Evolutionary conservation across 2,113 vertebrate species (phyloP), one percentile per base, ranked within the genome.

Genomic region (Ploceus nigricollis): DNA sequence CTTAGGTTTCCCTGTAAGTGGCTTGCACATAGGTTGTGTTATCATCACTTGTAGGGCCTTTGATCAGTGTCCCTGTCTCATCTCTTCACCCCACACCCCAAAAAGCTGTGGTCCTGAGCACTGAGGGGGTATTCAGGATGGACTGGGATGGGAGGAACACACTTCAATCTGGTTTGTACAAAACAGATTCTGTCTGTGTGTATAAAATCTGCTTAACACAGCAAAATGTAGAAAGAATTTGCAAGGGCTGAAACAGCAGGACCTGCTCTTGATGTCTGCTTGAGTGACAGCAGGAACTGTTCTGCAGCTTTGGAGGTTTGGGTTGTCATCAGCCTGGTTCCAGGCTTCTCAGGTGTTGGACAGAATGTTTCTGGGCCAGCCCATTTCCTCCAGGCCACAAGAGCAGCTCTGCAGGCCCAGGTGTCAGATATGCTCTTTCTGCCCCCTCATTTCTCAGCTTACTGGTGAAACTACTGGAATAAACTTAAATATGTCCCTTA

Each of bases 1-100:
- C 20, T 8, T 6, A 4, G 10, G 7, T 50, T 18, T 23, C 28
- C 2, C 19, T 6, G 8, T 10, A 20, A 24, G 15, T 2, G 28
- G 6, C 3, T 0, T 2, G 15, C 13, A 1, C 0, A 1, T 2
- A 15, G 7, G 3, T 13, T 30, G 45, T 47, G 51, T 3, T 42
- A 3, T 2, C 5, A 0, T 23, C 6, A 6, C 11, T 6, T 23
- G 17, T 6, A 25, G 22, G 19, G 25, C 17, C 4, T 40, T 40
- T 73, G 9, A 1, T n/a, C 18, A 6, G 9, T 10, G 37, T 51
- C 1, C 9, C 11, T 1, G 11, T 28, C 17, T 22, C 48, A 11
- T 1, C 8, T 51, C 40, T 47, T 73, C 19, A 19, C 6, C 17
- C 10, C 5, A 1, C 18, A 22, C 10, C 11, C 16, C 3, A 12